A percentile compares a stretch with the other conserved stretches of the same genome.
Conservation (phyloP, 2,888 invertebrate species). For the Philaethria dido region DNA sequence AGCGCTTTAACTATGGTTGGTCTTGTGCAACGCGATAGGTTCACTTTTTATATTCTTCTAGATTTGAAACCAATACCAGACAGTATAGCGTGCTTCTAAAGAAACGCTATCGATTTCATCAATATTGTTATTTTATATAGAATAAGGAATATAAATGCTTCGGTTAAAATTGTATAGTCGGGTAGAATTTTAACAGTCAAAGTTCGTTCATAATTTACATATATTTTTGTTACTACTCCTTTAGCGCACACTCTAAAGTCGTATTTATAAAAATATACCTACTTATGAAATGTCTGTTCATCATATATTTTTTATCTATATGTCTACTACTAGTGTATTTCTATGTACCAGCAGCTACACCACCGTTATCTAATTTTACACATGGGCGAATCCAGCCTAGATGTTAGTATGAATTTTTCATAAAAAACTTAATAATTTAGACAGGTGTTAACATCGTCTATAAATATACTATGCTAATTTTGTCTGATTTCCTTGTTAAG, state of each 20-base stretch:
- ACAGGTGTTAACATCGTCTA: not conserved
- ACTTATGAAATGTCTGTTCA: not conserved
- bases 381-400: not conserved
- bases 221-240: no score
- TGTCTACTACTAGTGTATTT: not conserved
- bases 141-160: no score
- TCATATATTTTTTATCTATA: not conserved
- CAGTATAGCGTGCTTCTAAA: no score
- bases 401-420: not conserved
- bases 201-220: not conserved
- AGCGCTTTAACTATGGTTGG: not conserved
- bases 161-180: no score
- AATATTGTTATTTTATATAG: no score
- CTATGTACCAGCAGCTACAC: not conserved
- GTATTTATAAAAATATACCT: no score
- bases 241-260: no score
- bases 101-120: no score
- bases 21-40: not conserved
- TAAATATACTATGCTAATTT: not conserved
- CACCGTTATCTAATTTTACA: not conserved
- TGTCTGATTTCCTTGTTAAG: no score
- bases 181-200: no score
- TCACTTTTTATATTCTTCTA: not conserved
- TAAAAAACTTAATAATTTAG: not conserved
- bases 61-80: no score